Percentiles rank a stretch among this genome's conserved stretches.
Evolutionary conservation across 2,797 vertebrate species (phyloP).

Genomic region (Takifugu rubripes): DNA sequence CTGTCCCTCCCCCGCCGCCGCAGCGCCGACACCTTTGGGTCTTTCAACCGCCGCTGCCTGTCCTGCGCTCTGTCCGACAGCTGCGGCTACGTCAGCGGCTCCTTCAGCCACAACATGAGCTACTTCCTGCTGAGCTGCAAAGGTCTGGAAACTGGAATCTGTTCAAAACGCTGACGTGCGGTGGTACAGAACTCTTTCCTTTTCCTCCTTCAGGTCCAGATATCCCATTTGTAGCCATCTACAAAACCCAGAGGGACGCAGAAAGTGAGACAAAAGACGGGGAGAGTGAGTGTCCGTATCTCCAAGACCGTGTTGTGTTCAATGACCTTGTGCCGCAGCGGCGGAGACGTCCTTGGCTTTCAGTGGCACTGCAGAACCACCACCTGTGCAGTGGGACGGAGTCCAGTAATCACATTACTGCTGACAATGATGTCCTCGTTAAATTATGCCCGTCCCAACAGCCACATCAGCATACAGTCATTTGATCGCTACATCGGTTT

Average conservation of each 20-base stretch:
- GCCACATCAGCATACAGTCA: slow-evolving; percentile 52
- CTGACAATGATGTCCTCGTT: slow-evolving; percentile 47
- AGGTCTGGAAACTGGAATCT: slow-evolving; percentile 70
- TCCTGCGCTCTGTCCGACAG: slow-evolving; percentile 84
- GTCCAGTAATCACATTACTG: slow-evolving; percentile 57
- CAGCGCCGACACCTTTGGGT: slow-evolving; percentile 88
- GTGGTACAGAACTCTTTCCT: neutral
- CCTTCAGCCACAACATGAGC: slow-evolving; percentile 85
- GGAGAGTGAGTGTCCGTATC: slow-evolving; percentile 70
- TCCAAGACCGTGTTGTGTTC: slow-evolving; percentile 4
- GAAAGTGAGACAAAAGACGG: slow-evolving; percentile 65
- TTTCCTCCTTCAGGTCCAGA: slow-evolving; percentile 58
- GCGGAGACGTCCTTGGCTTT: slow-evolving; percentile 28
- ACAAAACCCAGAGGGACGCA: slow-evolving; percentile 63
- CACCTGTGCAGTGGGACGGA: slow-evolving; percentile 2
- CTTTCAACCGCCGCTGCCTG: slow-evolving; percentile 91
- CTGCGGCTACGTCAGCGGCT: slow-evolving; percentile 87
- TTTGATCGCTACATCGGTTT: slow-evolving; percentile 27
- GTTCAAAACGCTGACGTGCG: neutral
- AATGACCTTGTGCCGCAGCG: slow-evolving; percentile 15
- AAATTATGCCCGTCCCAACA: slow-evolving; percentile 55
- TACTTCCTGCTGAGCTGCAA: slow-evolving; percentile 89
- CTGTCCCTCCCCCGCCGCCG: slow-evolving; percentile 11
- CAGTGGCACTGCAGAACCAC: neutral
- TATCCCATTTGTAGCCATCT: slow-evolving; percentile 72